A percentile compares a stretch with the other conserved stretches of the same genome.
Evolutionary conservation across 1,140 invertebrate genomes (phyloP).

Genomic region (Berghia stephanieae): DNA sequence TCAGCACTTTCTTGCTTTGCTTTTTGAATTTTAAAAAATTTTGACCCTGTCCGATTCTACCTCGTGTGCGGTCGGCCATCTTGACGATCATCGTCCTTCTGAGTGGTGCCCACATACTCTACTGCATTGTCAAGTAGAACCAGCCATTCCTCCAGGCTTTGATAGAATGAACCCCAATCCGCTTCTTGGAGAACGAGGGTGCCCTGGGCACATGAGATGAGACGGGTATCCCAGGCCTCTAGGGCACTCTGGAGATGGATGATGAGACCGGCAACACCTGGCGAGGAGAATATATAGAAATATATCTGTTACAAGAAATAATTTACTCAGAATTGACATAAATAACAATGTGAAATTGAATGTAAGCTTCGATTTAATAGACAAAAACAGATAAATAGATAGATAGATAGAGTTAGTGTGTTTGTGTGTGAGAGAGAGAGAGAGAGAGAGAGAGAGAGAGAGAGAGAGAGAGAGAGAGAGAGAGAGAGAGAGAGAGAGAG

Average conservation of each 20-base stretch:
- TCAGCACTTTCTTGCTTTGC: no score
- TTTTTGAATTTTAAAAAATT: no score
- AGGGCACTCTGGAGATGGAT: constrained; percentile 58
- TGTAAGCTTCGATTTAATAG: no score
- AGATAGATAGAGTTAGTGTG: no score
- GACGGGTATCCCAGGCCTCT: constrained; percentile 58
- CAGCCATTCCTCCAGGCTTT: constrained; percentile 63
- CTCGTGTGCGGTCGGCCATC: constrained; percentile 52
- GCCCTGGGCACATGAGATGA: constrained; percentile 51
- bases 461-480: no score
- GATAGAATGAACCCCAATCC: constrained; percentile 60
- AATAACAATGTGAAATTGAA: no score
- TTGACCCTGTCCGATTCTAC: constrained; percentile 40
- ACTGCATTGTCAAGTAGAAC: constrained; percentile 44
- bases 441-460: not conserved
- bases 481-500: no score
- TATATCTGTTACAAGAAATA: not conserved
- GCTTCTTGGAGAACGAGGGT: constrained; percentile 53
- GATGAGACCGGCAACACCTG: constrained; percentile 59
- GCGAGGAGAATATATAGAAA: not conserved
- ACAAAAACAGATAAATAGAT: no score
- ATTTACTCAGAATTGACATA: no score
- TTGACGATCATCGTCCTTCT: constrained; percentile 51
- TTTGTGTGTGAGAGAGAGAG: no score
- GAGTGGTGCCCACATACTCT: constrained; percentile 55